Evolutionary conservation across 2,113 vertebrate genomes (phyloP), one percentile per base, ranked within the genome.

Genomic region (Oplegnathus fasciatus): DNA sequence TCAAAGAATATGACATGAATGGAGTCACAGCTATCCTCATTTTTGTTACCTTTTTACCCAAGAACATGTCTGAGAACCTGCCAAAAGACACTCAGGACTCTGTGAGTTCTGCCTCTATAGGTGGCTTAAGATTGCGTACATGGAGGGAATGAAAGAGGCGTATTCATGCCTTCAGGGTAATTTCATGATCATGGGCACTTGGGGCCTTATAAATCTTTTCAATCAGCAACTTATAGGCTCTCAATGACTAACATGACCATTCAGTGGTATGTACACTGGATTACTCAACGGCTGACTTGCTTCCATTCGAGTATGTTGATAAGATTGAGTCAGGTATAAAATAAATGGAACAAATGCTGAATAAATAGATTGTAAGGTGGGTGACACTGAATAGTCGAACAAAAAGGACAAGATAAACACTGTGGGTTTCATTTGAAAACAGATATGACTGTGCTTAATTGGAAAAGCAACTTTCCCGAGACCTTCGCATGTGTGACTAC

Each of bases 111-210:
- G 64, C 69, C 64, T 71, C 61, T 73, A 55, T 54, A 90, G 81
- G 84, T n/a, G 75, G 70, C 70, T 34, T 78, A 84, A 77, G 85
- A 81, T 72, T 75, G 71, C 67, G 80, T 78, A 74, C 71, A 72
- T 65, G 20, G 71, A 58, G 77, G 48, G 52, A 86, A 79, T 94
- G 91, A 94, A 95, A 92, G 92, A 88, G 75, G 76, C 1, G 3
- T 78, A 94, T 93, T 94, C 88, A 93, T 89, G 57, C 79, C 91
- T 72, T 70, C 44, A 70, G 62, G 88, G 75, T 85, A 55, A 88
- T 82, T 84, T 84, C 55, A 80, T 88, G 73, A 89, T 86, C 75
- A 84, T 81, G 82, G 64, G 70, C 82, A 89, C 85, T 78, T 79
- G 60, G 87, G 85, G 66, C 66, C 76, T 52, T 67, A 67, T 86